Conservation (phyloP, 2,113 vertebrate genomes). For the Oncorhynchus keta region DNA sequence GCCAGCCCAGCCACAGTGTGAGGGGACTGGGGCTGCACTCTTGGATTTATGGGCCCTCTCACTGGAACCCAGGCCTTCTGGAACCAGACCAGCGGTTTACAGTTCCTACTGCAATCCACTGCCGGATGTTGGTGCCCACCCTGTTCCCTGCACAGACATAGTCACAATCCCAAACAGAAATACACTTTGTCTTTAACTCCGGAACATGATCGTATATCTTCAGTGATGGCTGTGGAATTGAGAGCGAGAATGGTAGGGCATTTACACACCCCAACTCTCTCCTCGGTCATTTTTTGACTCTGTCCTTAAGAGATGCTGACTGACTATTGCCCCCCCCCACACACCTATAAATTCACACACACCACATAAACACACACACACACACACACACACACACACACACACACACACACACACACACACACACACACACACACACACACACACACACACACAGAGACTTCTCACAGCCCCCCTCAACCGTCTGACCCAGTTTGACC, state of each 20-base stretch:
- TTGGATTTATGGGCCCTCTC: slow-evolving; percentile 81
- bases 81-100: slow-evolving; percentile 82
- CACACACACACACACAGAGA: too few relatives aligned
- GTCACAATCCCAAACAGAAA: neutral
- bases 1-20: slow-evolving; percentile 74
- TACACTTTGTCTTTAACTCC: neutral
- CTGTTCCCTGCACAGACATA: neutral
- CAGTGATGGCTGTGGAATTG: too few relatives aligned
- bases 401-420: too few relatives aligned
- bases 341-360: too few relatives aligned
- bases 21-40: slow-evolving; percentile 73
- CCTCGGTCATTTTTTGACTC: neutral
- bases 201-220: too few relatives aligned
- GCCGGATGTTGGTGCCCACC: slow-evolving; percentile 25
- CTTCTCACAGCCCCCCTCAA: slow-evolving; percentile 41
- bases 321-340: neutral
- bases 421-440: too few relatives aligned
- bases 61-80: slow-evolving; percentile 53
- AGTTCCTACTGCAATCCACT: slow-evolving; percentile 71
- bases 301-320: neutral
- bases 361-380: neutral
- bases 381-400: too few relatives aligned
- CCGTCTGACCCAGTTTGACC: neutral
- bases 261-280: too few relatives aligned
- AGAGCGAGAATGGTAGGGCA: too few relatives aligned